A percentile compares a stretch with the other conserved stretches of the same genome.
phyloP scores from a whole-genome alignment of 2,113 vertebrate species.

The Anthoscopus minutus region DNA sequence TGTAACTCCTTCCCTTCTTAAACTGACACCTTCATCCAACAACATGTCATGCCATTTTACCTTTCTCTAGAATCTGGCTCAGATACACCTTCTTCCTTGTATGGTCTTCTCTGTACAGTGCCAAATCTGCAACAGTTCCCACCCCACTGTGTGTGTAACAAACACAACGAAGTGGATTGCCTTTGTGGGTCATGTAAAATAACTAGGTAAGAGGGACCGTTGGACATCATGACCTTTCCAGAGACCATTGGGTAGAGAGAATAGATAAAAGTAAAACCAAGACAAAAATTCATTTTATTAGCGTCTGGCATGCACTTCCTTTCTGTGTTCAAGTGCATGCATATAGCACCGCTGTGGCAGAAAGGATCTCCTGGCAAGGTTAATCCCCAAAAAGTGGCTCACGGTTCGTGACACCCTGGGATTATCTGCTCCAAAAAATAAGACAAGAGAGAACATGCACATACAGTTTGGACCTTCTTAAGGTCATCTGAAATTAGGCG shows the following conservation, averaged over 20 bases:
- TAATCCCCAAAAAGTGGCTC: neutral
- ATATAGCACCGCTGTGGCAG: neutral
- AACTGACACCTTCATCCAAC: neutral
- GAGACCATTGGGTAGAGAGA: neutral
- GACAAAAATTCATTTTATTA: neutral
- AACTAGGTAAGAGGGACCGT: neutral
- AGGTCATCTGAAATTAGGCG: neutral
- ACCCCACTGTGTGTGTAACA: neutral
- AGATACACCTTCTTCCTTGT: neutral
- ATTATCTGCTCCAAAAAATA: neutral
- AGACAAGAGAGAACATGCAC: neutral
- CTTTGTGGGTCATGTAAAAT: neutral
- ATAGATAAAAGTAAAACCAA: neutral
- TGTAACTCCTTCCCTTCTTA: neutral
- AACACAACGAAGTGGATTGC: neutral
- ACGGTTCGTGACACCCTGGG: accelerated
- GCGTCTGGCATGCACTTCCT: neutral
- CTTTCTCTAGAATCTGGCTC: neutral
- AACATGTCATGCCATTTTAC: neutral
- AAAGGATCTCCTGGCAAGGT: neutral
- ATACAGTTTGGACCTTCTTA: neutral
- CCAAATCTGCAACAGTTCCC: neutral
- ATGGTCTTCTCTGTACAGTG: neutral
- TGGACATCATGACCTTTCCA: neutral
- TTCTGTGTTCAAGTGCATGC: neutral